Base-by-base conservation (phyloP, 2,888 invertebrate genomes). In the Epirrita christyi region DNA sequence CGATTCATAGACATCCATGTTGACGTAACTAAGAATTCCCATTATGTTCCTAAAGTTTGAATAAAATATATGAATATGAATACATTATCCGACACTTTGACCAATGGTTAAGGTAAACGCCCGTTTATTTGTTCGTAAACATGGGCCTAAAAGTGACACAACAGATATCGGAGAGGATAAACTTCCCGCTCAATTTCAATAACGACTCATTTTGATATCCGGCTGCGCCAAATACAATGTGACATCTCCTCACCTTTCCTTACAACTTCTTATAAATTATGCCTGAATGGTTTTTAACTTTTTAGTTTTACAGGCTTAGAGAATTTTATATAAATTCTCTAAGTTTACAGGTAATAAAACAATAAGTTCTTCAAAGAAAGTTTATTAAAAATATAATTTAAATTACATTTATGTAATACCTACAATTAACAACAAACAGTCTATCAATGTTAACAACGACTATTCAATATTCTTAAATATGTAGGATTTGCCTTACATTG, bases 341-440 rank as follows among this genome's bases (percentile, higher is more conserved):
- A n/a, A n/a, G n/a, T n/a, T n/a, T 10, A n/a, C 11, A 4, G 36
- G 11, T 36, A 11, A 11, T 11, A 36, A 74, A 72, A 75, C 68
- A 32, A 72, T 58, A 6, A 49, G 58, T 60, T 64, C 59, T 45
- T 67, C 45, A 51, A 63, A 66, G 38, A 61, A 53, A 44, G 61
- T 74, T 71, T 72, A 73, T 72, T 75, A 36, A 64, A 61, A 63
- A 53, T 53, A 67, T 58, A 58, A 63, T 61, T 67, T 69, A 69
- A 61, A 72, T 59, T 57, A 61, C 60, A 71, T 70, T 59, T 68
- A 66, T 71, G 68, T 66, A 67, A 75, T 72, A 21, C 66, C 66
- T 52, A 63, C 36, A 36, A 36, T 36, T 54, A 50, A 51, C 68
- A 70, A 57, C 75, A 71, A 70, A 57, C 75, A 71, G 67, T 66